Percentiles rank a stretch among this genome's conserved stretches.
Conservation (phyloP, 2,888 invertebrate species). For the Orthosia cruda region DNA sequence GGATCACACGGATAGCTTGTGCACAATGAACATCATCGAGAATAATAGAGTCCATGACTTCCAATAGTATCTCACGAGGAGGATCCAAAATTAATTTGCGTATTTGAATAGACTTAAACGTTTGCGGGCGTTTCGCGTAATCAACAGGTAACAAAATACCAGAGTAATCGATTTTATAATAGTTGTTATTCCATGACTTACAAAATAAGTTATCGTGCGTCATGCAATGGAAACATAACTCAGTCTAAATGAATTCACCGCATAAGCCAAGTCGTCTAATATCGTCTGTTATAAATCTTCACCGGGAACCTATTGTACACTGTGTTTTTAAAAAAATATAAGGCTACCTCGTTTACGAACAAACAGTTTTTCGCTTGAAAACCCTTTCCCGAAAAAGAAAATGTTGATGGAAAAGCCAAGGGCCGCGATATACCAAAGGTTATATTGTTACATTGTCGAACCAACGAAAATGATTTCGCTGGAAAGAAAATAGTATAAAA, state of each 20-base stretch:
- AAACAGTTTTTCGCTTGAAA: conserved; percentile 47
- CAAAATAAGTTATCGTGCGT: conserved; percentile 73
- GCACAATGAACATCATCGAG: conserved; percentile 37
- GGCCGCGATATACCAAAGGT: conserved; percentile 29
- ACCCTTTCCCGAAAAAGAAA: conserved; percentile 42
- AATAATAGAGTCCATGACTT: conserved; percentile 32
- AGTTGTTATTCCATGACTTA: conserved; percentile 76
- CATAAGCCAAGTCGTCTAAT: conserved; percentile 69
- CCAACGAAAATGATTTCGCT: conserved; percentile 26
- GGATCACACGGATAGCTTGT: conserved; percentile 59
- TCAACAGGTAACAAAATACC: conserved; percentile 72
- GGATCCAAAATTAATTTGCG: conserved; percentile 36
- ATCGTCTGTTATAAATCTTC: conserved; percentile 68
- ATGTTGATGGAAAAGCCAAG: conserved; percentile 45
- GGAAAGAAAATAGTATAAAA: conserved; percentile 32
- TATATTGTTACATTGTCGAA: conserved; percentile 44
- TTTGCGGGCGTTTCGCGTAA: conserved; percentile 51
- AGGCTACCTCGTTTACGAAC: conserved; percentile 41
- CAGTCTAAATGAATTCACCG: conserved; percentile 72
- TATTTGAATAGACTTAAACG: conserved; percentile 45
- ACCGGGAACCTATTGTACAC: conserved; percentile 48
- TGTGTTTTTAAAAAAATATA: conserved; percentile 56
- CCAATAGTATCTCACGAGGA: conserved; percentile 4
- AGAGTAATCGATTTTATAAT: conserved; percentile 73
- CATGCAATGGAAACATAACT: conserved; percentile 77